phyloP scores from a whole-genome alignment of 2,797 vertebrate genomes.

The Acrossocheilus fasciatus region DNA sequence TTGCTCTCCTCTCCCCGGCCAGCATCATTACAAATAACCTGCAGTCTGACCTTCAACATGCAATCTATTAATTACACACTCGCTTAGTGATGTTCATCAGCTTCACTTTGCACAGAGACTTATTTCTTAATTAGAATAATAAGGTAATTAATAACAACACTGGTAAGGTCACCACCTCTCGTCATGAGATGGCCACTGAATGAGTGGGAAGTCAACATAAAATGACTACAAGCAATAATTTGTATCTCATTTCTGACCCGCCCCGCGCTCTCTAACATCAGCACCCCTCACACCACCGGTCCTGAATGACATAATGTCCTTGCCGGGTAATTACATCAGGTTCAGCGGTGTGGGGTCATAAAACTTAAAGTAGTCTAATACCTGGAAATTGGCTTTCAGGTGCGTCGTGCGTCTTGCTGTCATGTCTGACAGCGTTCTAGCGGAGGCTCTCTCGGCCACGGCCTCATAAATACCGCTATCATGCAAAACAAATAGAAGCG shows the following conservation, averaged over 20 bases:
- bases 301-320: conserved; percentile 84
- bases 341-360: conserved; percentile 80
- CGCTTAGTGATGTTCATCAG: conserved; percentile 66
- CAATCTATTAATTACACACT: conserved; percentile 74
- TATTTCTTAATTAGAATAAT: conserved; percentile 79
- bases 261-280: conserved; percentile 52
- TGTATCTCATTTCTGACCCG: conserved; percentile 55
- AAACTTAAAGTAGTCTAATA: conserved; percentile 85
- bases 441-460: conserved; percentile 51
- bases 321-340: conserved; percentile 85
- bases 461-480: conserved; percentile 77
- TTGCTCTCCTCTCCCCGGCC: conserved; percentile 1
- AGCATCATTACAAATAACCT: conserved; percentile 59
- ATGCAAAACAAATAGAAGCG: conserved; percentile 77
- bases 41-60: conserved; percentile 75
- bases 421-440: conserved; percentile 72
- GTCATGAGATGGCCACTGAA: conserved; percentile 66
- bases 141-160: conserved; percentile 79
- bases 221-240: conserved; percentile 58
- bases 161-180: conserved; percentile 72
- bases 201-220: conserved; percentile 60
- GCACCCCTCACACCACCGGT: conserved; percentile 58
- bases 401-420: conserved; percentile 73
- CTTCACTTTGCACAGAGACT: conserved; percentile 70
- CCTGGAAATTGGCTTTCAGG: conserved; percentile 81